Evolutionary conservation across 2,888 invertebrate genomes (phyloP).

Genomic region (Sturmia bella): DNA sequence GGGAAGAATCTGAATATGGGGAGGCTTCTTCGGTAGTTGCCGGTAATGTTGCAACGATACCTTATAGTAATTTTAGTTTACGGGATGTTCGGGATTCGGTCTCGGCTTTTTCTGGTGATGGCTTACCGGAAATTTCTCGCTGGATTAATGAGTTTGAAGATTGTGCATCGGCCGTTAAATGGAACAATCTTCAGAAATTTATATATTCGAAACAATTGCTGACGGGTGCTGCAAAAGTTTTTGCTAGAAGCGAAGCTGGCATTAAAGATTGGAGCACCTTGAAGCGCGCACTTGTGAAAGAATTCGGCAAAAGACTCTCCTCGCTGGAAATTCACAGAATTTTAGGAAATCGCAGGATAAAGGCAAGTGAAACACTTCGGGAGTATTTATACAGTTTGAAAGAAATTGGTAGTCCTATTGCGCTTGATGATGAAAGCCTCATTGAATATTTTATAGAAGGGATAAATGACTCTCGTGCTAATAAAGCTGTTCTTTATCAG

Average conservation of each 20-base stretch:
- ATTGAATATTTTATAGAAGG: neutral
- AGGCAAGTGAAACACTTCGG: neutral
- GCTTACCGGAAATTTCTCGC: neutral
- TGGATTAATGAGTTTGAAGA: slow-evolving; percentile 1
- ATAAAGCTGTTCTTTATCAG: neutral
- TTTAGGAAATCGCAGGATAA: neutral
- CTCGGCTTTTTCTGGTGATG: neutral
- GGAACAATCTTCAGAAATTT: neutral
- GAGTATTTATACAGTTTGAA: neutral
- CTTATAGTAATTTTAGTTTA: neutral
- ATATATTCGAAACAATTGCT: neutral
- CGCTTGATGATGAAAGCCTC: neutral
- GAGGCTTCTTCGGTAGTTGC: neutral
- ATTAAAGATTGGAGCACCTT: neutral
- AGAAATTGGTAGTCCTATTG: neutral
- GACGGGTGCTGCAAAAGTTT: neutral
- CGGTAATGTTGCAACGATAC: too few relatives aligned
- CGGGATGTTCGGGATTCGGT: neutral
- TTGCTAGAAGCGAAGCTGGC: neutral
- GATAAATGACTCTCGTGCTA: neutral
- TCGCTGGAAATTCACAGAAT: neutral
- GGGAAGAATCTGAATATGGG: neutral
- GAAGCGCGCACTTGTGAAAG: neutral
- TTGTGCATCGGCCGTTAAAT: neutral
- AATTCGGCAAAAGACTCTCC: neutral